Base-by-base conservation (phyloP, 2,797 vertebrate genomes). In the Crax fasciolata region DNA sequence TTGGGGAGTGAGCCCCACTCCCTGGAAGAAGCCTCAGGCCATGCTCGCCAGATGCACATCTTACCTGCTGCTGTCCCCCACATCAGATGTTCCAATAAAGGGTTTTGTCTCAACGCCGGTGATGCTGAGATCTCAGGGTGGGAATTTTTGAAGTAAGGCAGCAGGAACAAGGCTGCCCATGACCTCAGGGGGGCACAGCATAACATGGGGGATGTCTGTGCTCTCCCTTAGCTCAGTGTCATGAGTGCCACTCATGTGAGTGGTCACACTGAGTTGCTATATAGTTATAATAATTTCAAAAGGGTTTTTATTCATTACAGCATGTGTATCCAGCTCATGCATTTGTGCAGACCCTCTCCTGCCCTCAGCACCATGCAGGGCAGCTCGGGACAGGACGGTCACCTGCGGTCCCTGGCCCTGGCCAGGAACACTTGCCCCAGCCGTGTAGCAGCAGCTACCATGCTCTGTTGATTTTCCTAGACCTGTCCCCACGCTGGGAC, bases 1-100 rank as follows among this genome's bases (percentile, higher is more conserved):
- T 14, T 89, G 55, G 27, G 49, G 32, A 73, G 24, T 61, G 83
- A 94, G 90, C 88, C 49, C 93, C 91, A 93, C 54, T 87, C 93
- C 0, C 32, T 94, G 90, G 93, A 89, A 82, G 38, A 0, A 0
- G 54, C 13, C 21, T 74, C 73, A 48, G 52, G 6, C 15, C 5
- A 16, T 35, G 8, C 70, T 68, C 3, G 0, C 8, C 48, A 35
- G 51, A 52, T 8, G 23, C 9, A 3, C 25, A 20, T 46, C 0
- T 0, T 74, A 30, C 11, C 55, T 62, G 43, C n/a, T 75, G 38
- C 25, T 62, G 2, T 13, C 38, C 8, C 58, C 51, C 55, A 16
- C 35, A 38, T 11, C 7, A 2, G n/a, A 51, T 67, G 44, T 8
- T 41, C 39, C 70, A 70, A 66, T 35, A 21, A 66, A 35, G 57